Evolutionary conservation across 2,113 vertebrate genomes (phyloP).

Genomic region (Ameiurus melas): DNA sequence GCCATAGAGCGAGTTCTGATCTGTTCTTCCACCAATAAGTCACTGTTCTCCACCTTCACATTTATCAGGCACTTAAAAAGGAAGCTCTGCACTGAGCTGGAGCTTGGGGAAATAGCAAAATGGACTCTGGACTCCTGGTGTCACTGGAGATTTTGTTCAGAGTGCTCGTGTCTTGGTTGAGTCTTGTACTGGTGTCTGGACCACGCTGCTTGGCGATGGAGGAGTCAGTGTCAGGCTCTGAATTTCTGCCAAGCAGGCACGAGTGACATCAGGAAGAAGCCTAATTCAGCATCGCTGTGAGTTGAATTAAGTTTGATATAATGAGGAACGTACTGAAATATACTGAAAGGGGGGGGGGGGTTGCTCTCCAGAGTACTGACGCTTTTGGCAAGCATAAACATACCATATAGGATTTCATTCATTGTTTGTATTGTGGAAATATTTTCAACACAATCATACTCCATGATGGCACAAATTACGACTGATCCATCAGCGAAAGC

Average conservation of each 20-base stretch:
- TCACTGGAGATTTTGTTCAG: neutral
- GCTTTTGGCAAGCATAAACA: neutral
- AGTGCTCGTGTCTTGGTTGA: neutral
- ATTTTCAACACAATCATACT: neutral
- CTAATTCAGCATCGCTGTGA: neutral
- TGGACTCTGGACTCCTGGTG: neutral
- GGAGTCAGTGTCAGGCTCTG: neutral
- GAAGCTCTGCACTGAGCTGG: neutral
- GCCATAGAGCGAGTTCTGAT: neutral
- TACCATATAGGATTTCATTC: neutral
- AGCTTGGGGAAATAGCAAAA: neutral
- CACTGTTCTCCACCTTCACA: neutral
- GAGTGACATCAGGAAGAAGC: neutral
- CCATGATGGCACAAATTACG: neutral
- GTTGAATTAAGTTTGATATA: neutral
- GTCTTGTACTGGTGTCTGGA: neutral
- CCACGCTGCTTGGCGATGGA: neutral
- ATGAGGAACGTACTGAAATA: neutral
- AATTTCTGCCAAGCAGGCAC: neutral
- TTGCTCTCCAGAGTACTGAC: neutral
- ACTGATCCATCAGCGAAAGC: neutral
- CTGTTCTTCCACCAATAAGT: neutral
- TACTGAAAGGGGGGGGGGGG: neutral
- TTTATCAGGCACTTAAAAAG: neutral
- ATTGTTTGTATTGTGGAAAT: neutral